Percentiles rank a stretch among this genome's conserved stretches.
These are phyloP conservation scores for Aphaenogaster ashmeadi DNA, from an alignment of 1,140 invertebrate species.

Conservation along the genomic window DNA sequence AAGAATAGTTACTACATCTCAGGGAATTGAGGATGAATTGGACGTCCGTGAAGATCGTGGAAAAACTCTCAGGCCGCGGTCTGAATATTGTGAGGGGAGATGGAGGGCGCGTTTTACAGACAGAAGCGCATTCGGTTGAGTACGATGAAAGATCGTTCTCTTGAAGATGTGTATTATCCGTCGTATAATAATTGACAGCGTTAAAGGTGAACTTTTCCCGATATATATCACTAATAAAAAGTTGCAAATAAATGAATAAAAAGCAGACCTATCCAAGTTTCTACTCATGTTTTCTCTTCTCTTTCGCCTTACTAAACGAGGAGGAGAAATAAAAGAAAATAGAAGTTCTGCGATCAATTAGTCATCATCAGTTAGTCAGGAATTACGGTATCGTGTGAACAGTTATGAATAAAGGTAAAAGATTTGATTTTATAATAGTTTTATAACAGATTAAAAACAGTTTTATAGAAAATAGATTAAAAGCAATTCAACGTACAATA, in stretches of 20 bases:
- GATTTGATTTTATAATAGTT: neutral
- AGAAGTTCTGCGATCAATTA: neutral
- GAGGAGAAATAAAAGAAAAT: neutral
- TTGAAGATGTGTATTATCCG: conserved; percentile 23
- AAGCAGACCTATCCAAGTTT: neutral
- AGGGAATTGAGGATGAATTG: conserved; percentile 55
- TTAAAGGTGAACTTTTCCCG: neutral
- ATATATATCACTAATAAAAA: neutral
- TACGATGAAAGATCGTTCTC: conserved; percentile 19
- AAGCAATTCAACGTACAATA: neutral
- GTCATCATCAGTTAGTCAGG: neutral
- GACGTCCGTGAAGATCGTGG: conserved; percentile 57
- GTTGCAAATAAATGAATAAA: neutral
- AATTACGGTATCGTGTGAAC: neutral
- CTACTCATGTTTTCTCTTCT: neutral
- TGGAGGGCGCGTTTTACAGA: conserved; percentile 1
- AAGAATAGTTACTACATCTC: conserved; percentile 55
- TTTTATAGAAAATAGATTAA: neutral
- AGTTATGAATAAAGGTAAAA: neutral
- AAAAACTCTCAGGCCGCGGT: conserved; percentile 50
- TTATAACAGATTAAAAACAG: neutral
- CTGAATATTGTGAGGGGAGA: conserved; percentile 25
- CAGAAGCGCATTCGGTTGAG: neutral
- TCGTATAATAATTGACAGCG: conserved; percentile 1
- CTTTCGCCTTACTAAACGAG: neutral